Evolutionary conservation across 1,140 invertebrate species (phyloP), one percentile per base, ranked within the genome.

Genomic region (Helicoverpa armigera): DNA sequence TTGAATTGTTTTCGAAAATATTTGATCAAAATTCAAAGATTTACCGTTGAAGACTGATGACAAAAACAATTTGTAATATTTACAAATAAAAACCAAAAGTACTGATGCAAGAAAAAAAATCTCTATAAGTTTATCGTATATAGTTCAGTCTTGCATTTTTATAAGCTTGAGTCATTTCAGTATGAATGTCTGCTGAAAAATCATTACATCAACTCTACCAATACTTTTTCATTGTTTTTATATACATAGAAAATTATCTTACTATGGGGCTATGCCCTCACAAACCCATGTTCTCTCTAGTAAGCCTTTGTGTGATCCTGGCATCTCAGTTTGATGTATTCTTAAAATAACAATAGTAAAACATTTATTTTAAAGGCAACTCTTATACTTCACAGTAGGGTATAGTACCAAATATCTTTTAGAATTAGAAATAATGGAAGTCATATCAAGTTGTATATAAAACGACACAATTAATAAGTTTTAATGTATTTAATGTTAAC

Each of bases 31-130:
- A 48, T 63, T 63, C 58, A 75, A 75, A 61, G 58, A 61, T 75
- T 43, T 12, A 75, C 43, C 18, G 54, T 48, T 50, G 73, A 63
- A 75, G 73, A 75, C 73, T 75, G 58, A 75, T 75, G 58, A 75
- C 18, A 51, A 60, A 60, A 43, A 75, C 58, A 63, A 75, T 61
- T 75, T 75, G 43, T 69, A 73, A 48, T 65, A 58, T 63, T 56
- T 73, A 50, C 69, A 69, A 61, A 35, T 67, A 61, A 18, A 67
- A 67, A 53, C 35, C 3, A 35, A 35, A 35, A 18, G 67, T 70
- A 70, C 48, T 51, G 48, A 70, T 31, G 50, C 50, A 70, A 70
- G 67, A 18, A 18, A 23, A 61, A 18, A 58, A 16, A 18, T 58
- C n/a, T 58, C n/a, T 58, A 7, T n/a, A 29, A 50, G 43, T n/a